Conservation (phyloP, 2,113 vertebrate species). For the Xyliphius kryptos region DNA sequence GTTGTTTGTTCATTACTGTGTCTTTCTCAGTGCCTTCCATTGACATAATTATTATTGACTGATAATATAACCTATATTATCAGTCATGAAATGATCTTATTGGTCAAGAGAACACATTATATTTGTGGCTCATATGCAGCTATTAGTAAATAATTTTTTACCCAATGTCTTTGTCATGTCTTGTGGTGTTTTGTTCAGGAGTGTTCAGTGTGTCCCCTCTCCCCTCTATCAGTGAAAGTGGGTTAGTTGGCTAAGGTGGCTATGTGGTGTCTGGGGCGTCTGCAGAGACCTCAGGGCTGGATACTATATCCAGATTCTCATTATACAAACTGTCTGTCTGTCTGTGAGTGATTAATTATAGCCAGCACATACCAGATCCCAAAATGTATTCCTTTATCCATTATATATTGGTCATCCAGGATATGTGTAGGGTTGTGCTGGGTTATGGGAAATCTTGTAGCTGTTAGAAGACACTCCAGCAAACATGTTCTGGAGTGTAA, state of each 20-base stretch:
- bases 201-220: not conserved
- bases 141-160: too few species aligned
- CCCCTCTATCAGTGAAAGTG: conserved; percentile 30
- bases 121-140: too few species aligned
- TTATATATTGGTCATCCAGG: conserved; percentile 56
- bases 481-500: not conserved
- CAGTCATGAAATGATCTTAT: too few species aligned
- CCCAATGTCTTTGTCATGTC: too few species aligned
- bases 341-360: conserved; percentile 63
- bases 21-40: too few species aligned
- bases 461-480: conserved; percentile 16
- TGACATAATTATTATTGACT: too few species aligned
- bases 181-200: too few species aligned
- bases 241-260: conserved; percentile 58
- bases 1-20: too few species aligned
- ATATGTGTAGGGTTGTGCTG: not conserved
- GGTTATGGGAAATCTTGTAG: conserved; percentile 22
- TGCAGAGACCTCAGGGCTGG: conserved; percentile 51
- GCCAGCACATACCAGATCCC: conserved; percentile 48
- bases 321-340: conserved; percentile 57
- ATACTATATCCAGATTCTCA: conserved; percentile 57
- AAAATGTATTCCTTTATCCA: conserved; percentile 54
- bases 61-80: too few species aligned
- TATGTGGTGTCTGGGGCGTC: conserved; percentile 54
- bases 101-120: too few species aligned